Evolutionary conservation across 2,797 vertebrate species (phyloP).

Genomic region (Sciaenops ocellatus): DNA sequence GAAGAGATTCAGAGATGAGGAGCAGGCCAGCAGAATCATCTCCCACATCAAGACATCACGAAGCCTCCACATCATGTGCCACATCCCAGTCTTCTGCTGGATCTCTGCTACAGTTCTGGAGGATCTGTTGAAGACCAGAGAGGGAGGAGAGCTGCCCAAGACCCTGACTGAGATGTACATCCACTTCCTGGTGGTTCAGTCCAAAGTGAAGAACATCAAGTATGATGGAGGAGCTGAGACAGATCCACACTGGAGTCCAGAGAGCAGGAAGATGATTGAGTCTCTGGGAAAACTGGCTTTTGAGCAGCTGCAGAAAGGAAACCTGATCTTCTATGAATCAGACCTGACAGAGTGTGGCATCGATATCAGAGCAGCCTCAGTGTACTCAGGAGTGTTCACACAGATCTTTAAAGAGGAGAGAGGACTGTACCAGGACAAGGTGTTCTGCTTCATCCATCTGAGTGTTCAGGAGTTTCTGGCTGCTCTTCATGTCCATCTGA

Average conservation of each 20-base stretch:
- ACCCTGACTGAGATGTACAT: constrained; percentile 19
- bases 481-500: too few species aligned
- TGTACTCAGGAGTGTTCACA: too few species aligned
- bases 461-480: too few species aligned
- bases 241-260: neutral
- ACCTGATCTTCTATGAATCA: too few species aligned
- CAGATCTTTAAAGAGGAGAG: too few species aligned
- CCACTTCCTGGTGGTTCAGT: constrained; percentile 11
- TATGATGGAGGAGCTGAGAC: constrained; percentile 5
- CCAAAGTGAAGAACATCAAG: neutral
- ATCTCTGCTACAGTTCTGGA: constrained; percentile 32
- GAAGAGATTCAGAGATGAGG: neutral
- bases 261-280: too few species aligned
- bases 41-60: neutral
- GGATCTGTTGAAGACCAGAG: neutral
- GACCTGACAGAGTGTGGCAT: too few species aligned
- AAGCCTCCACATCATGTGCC: constrained; percentile 20
- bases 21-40: constrained; percentile 1
- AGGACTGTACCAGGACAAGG: too few species aligned
- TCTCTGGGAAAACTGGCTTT: too few species aligned
- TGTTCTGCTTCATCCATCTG: too few species aligned
- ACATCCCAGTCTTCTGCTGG: constrained; percentile 23
- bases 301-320: too few species aligned
- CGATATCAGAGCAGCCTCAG: too few species aligned
- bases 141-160: neutral